Evolutionary conservation across 2,888 invertebrate genomes (phyloP).

Genomic region (Lypha dubia): DNA sequence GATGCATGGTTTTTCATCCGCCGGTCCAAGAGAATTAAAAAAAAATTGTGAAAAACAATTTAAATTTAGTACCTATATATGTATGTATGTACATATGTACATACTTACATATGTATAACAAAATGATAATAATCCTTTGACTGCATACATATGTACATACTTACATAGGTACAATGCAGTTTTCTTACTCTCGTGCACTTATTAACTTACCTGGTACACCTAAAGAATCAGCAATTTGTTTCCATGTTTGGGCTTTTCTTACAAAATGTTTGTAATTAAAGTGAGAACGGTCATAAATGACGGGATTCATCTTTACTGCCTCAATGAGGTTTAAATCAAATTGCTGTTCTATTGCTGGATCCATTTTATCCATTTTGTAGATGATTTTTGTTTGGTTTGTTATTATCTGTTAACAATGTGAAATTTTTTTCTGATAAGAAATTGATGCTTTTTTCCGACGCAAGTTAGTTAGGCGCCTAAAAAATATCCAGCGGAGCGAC

Average conservation of each 20-base stretch:
- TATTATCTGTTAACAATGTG: slow-evolving; percentile 28
- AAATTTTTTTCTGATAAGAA: slow-evolving; percentile 66
- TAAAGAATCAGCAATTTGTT: slow-evolving; percentile 81
- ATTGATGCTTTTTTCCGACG: slow-evolving; percentile 59
- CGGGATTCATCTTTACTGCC: slow-evolving; percentile 81
- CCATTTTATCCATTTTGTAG: slow-evolving; percentile 79
- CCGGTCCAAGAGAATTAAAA: not conserved
- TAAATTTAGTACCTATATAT: not conserved
- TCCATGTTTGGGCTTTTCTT: slow-evolving; percentile 81
- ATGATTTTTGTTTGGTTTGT: slow-evolving; percentile 16
- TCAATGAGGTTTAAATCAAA: slow-evolving; percentile 81
- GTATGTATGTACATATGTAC: slow-evolving; percentile 4
- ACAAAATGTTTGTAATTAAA: slow-evolving; percentile 81
- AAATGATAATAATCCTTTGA: not conserved
- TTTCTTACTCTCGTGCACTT: not conserved
- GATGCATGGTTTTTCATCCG: not conserved
- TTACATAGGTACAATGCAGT: too few species aligned
- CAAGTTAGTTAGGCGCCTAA: slow-evolving; percentile 67
- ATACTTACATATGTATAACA: too few species aligned
- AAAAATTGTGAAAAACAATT: too few species aligned
- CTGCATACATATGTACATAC: not conserved
- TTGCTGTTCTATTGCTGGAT: slow-evolving; percentile 81
- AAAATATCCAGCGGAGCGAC: slow-evolving; percentile 55
- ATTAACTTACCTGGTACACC: slow-evolving; percentile 79
- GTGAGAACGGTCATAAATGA: slow-evolving; percentile 81